Evolutionary conservation across 1,140 invertebrate species (phyloP).

Genomic region (Sipha flava): DNA sequence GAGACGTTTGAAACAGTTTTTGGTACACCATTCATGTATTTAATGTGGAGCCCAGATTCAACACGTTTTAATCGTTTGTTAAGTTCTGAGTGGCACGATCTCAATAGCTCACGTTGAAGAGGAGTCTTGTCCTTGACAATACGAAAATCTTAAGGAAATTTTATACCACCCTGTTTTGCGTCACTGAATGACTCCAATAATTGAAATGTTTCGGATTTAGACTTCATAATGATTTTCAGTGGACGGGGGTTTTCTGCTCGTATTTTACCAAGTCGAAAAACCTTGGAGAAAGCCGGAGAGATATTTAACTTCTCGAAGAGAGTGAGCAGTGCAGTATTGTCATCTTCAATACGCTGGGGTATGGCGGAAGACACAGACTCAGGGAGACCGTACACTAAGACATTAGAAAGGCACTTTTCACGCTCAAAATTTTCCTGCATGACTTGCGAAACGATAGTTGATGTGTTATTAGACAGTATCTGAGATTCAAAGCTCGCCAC

Average conservation of each 20-base stretch:
- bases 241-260: too few species aligned
- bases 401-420: background rate
- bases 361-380: background rate
- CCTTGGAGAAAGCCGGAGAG: too few species aligned
- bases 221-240: too few species aligned
- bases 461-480: background rate
- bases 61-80: background rate
- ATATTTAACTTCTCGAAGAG: too few species aligned
- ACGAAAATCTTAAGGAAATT: background rate
- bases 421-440: background rate
- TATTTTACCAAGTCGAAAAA: too few species aligned
- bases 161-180: too few species aligned
- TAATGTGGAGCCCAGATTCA: background rate
- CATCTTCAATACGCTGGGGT: background rate
- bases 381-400: background rate
- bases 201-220: too few species aligned
- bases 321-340: too few species aligned
- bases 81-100: background rate
- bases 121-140: background rate
- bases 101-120: background rate
- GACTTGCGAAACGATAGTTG: background rate
- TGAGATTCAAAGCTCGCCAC: background rate
- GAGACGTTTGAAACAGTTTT: background rate
- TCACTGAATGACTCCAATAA: too few species aligned
- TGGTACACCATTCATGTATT: background rate